These are phyloP conservation scores for Oophaga pumilio DNA, from an alignment of 2,113 vertebrate genomes.

Conservation along the genomic window DNA sequence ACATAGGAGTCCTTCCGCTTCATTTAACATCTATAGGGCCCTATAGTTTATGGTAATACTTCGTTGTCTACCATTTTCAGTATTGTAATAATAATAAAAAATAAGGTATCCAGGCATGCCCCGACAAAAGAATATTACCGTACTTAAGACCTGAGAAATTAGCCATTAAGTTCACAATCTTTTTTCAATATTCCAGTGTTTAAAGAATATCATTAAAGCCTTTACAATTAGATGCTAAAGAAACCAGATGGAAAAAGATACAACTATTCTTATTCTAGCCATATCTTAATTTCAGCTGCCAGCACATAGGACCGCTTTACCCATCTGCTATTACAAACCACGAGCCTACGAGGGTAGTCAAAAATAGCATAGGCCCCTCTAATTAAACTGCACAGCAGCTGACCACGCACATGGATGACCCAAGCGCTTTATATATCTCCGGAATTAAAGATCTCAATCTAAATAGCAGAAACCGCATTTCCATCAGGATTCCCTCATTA, in stretches of 20 bases:
- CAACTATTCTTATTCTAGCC: not conserved
- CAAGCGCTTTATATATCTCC: not conserved
- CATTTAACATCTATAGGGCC: no score
- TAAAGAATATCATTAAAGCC: not conserved
- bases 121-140: no score
- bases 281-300: conserved; percentile 7
- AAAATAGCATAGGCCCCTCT: conserved; percentile 41
- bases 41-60: no score
- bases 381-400: conserved; percentile 35
- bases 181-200: no score
- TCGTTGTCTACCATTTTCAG: no score
- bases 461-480: not conserved
- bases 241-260: conserved; percentile 16
- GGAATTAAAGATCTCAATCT: not conserved
- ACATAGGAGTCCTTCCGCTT: no score
- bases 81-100: no score
- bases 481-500: not conserved
- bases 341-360: conserved; percentile 24
- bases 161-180: no score
- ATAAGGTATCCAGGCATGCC: no score
- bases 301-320: conserved; percentile 7
- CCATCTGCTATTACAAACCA: conserved; percentile 49
- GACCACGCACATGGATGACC: conserved; percentile 2
- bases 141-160: no score
- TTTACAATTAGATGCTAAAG: not conserved